Conservation (phyloP, 2,797 vertebrate genomes). For the Vespertilio murinus region DNA sequence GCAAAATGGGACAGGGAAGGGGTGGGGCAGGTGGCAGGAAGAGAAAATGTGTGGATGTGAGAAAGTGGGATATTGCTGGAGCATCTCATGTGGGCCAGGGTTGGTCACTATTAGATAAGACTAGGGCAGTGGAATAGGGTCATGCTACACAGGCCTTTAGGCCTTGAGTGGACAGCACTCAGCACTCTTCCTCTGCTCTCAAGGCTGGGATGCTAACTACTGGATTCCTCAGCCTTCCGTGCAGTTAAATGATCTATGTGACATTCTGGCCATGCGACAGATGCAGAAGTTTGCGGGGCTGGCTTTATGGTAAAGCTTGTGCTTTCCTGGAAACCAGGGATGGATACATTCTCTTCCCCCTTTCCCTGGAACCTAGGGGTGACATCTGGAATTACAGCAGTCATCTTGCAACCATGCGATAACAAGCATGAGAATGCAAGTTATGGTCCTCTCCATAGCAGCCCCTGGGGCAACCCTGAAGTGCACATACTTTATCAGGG, state of each 20-base stretch:
- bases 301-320: not conserved
- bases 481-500: not conserved
- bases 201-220: not conserved
- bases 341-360: not conserved
- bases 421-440: not conserved
- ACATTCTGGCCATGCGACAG: not conserved
- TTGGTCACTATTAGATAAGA: not conserved
- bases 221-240: not conserved
- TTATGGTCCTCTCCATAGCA: not conserved
- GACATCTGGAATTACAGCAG: not conserved
- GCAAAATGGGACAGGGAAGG: rapidly evolving
- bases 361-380: not conserved
- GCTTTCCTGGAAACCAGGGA: not conserved
- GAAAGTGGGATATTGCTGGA: not conserved
- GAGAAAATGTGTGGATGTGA: not conserved
- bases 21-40: not conserved
- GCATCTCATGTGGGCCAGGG: not conserved
- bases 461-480: not conserved
- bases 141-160: not conserved
- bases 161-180: not conserved
- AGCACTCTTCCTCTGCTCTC: not conserved
- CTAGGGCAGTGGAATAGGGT: not conserved
- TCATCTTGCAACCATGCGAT: not conserved
- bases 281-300: not conserved
- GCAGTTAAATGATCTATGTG: not conserved